Evolutionary conservation across 2,113 vertebrate genomes (phyloP).

Genomic region (Ranitomeya imitator): DNA sequence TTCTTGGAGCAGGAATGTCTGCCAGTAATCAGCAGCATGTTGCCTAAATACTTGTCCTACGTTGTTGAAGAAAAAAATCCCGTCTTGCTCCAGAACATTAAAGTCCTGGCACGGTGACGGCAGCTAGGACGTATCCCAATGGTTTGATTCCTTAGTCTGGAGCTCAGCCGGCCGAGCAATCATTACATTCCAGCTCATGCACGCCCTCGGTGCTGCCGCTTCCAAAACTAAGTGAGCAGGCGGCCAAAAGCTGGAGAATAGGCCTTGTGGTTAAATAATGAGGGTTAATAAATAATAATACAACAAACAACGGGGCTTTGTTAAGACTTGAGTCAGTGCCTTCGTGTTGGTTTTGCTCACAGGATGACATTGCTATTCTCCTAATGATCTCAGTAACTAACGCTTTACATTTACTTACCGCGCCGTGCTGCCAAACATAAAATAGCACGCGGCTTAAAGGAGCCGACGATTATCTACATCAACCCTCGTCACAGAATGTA

Average conservation of each 20-base stretch:
- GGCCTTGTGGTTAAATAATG: slow-evolving; percentile 57
- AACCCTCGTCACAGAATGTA: not conserved
- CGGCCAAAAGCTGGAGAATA: slow-evolving; percentile 53
- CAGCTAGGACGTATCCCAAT: slow-evolving; percentile 36
- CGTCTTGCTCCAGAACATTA: slow-evolving; percentile 49
- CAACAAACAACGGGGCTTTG: slow-evolving; percentile 55
- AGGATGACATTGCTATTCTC: slow-evolving; percentile 40
- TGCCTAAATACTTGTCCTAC: slow-evolving; percentile 42
- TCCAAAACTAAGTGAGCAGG: slow-evolving; percentile 37
- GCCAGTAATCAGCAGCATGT: slow-evolving; percentile 40
- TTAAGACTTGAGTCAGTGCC: slow-evolving; percentile 38
- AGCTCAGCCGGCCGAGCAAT: slow-evolving; percentile 40
- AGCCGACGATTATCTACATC: not conserved
- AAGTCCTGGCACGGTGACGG: slow-evolving; percentile 35
- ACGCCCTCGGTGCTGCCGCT: slow-evolving; percentile 2
- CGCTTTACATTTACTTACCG: not conserved
- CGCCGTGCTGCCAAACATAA: not conserved
- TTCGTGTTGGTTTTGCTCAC: slow-evolving; percentile 41
- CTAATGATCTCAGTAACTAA: slow-evolving; percentile 39
- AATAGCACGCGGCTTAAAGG: not conserved
- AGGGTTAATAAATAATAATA: slow-evolving; percentile 59
- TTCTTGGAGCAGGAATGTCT: slow-evolving; percentile 4
- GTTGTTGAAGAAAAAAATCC: slow-evolving; percentile 47
- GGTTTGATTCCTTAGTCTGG: slow-evolving; percentile 45
- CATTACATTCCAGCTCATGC: slow-evolving; percentile 47